Evolutionary conservation across 2,113 vertebrate species (phyloP), one percentile per base, ranked within the genome.

Genomic region (Pyrgilauda ruficollis): DNA sequence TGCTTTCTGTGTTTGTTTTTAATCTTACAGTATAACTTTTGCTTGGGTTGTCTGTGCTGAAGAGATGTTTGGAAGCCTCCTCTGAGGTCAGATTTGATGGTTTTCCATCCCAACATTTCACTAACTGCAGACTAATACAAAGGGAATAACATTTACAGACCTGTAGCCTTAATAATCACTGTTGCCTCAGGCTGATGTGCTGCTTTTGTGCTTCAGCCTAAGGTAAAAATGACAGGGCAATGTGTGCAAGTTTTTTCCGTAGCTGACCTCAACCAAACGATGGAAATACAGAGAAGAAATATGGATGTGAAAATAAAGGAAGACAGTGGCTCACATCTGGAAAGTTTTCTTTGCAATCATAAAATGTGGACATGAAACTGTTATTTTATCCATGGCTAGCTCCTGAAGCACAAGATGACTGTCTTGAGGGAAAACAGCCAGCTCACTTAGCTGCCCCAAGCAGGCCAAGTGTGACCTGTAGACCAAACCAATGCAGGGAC

Each of bases 391-490:
- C 75, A 22, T 47, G 67, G 15, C 58, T 93, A 76, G 53, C 28
- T 95, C 52, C 82, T 94, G 82, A 95, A 96, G 67, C 39, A 77
- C 59, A 67, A 84, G 72, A 94, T 55, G 15, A 93, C 56, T 84
- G 27, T n/a, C 84, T 49, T 39, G 52, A 86, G 12, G 72, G 87
- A 80, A 84, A 88, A 91, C 35, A 83, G 53, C 41, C 75, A 91
- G 39, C 43, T 86, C 64, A 20, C 59, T 77, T 43, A 85, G 52
- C 35, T 77, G 59, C 39, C 68, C 9, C 28, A 64, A 63, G 47
- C 10, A 83, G 35, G 50, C 49, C 58, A 55, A 83, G 44, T 52
- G 39, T 74, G 70, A 76, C 63, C 50, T 73, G 37, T 37, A 77
- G 76, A 78, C 74, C 47, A 74, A 93, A 92, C 22, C 69, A 92